These are phyloP conservation scores for Ichneumon xanthorius DNA, from an alignment of 2,888 invertebrate species.

Conservation along the genomic window DNA sequence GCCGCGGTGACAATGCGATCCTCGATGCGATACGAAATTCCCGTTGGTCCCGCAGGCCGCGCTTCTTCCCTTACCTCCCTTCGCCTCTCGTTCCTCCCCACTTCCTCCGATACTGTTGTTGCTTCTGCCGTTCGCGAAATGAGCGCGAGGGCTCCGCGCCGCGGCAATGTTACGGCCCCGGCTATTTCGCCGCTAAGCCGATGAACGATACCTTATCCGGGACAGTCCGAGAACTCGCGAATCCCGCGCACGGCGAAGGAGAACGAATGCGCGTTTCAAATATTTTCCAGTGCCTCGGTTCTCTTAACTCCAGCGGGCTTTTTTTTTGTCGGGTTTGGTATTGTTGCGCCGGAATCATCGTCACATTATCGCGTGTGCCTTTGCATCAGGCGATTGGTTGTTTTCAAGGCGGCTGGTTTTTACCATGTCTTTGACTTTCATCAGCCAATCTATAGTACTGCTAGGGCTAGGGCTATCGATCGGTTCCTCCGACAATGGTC, in stretches of 20 bases:
- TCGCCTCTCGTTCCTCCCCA: constrained; percentile 36
- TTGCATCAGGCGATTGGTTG: too few relatives aligned
- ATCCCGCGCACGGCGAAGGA: constrained; percentile 61
- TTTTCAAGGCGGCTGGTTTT: too few relatives aligned
- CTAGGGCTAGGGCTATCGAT: too few relatives aligned
- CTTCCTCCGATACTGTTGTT: constrained; percentile 46
- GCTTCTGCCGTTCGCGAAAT: constrained; percentile 71
- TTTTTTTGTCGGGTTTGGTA: constrained; percentile 13
- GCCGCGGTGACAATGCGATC: constrained; percentile 75
- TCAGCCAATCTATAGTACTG: too few relatives aligned
- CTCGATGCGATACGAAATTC: constrained; percentile 76
- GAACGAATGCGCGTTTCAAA: constrained; percentile 75
- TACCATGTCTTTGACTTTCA: too few relatives aligned
- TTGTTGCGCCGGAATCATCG: too few relatives aligned
- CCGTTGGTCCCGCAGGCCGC: constrained; percentile 73
- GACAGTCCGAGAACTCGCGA: constrained; percentile 58
- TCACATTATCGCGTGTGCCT: too few relatives aligned
- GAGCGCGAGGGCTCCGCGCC: constrained; percentile 74
- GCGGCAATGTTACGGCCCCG: constrained; percentile 58
- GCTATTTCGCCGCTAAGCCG: constrained; percentile 74
- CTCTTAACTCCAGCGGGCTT: constrained; percentile 34
- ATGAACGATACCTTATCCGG: constrained; percentile 73
- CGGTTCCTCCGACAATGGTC: too few relatives aligned
- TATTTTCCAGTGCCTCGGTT: constrained; percentile 69
- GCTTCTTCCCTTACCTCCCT: constrained; percentile 72